A percentile compares a stretch with the other conserved stretches of the same genome.
Conservation (phyloP, 2,113 vertebrate species). For the Bombycilla garrulus region DNA sequence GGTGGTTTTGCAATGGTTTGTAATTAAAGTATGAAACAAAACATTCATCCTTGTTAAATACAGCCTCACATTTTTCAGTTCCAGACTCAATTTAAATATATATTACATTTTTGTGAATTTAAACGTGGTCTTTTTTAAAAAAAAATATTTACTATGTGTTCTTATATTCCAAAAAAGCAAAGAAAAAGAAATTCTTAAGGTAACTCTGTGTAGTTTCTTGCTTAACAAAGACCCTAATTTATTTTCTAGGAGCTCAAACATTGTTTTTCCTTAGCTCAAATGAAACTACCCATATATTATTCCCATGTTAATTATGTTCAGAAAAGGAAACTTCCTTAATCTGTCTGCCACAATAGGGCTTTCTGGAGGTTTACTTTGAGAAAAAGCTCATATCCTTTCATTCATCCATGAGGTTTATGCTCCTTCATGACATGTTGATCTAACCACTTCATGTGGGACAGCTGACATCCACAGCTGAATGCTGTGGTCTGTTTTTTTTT, state of each 20-base stretch:
- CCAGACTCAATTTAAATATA: neutral
- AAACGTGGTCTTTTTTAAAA: neutral
- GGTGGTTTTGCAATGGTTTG: neutral
- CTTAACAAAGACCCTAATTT: neutral
- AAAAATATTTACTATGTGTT: neutral
- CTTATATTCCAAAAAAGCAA: neutral
- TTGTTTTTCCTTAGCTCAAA: neutral
- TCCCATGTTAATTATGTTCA: neutral
- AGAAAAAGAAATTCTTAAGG: neutral
- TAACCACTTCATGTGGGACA: constrained; percentile 19
- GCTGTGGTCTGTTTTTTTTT: neutral
- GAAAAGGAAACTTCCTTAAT: constrained; percentile 32
- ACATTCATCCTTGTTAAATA: neutral
- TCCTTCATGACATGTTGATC: constrained; percentile 23
- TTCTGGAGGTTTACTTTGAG: constrained; percentile 36
- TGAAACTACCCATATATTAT: neutral
- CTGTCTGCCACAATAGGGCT: neutral
- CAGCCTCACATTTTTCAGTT: neutral
- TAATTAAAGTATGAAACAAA: neutral
- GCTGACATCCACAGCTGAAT: constrained; percentile 39
- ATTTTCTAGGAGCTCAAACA: neutral
- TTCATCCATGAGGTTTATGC: constrained; percentile 3
- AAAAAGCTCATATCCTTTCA: constrained; percentile 24
- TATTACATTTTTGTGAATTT: neutral
- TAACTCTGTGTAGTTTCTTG: neutral